Evolutionary conservation across 2,113 vertebrate species (phyloP).

Genomic region (Cynoglossus semilaevis): DNA sequence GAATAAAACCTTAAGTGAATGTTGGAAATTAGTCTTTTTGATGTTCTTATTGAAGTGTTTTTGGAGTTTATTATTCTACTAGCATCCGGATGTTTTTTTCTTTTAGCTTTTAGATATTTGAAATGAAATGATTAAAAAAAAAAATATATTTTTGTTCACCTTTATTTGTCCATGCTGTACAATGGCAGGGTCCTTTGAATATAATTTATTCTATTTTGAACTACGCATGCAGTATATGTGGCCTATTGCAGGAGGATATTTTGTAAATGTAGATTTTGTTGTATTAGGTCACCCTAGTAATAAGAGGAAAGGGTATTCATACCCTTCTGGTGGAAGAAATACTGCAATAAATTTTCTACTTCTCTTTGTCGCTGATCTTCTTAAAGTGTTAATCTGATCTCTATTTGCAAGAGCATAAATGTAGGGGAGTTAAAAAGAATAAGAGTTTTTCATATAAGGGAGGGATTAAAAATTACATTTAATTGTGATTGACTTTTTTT

Average conservation of each 20-base stretch:
- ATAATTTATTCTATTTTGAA: constrained; percentile 97
- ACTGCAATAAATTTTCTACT: constrained; percentile 99
- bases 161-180: constrained; percentile 91
- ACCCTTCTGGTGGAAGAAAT: constrained; percentile 97
- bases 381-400: constrained; percentile 68
- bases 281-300: constrained; percentile 98
- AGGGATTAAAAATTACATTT: too few species aligned
- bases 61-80: constrained; percentile 96
- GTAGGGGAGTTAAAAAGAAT: too few species aligned
- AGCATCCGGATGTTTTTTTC: constrained; percentile 92
- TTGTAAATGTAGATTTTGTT: constrained; percentile 99
- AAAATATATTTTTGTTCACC: constrained; percentile 80
- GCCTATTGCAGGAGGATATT: constrained; percentile 95
- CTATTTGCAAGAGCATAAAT: constrained; percentile 41
- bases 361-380: constrained; percentile 99
- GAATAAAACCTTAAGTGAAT: constrained; percentile 98
- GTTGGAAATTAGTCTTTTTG: constrained; percentile 99
- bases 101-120: constrained; percentile 97
- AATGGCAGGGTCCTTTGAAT: constrained; percentile 89
- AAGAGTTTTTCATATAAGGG: too few species aligned
- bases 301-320: constrained; percentile 93
- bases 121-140: constrained; percentile 69
- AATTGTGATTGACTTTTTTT: too few species aligned
- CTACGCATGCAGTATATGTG: constrained; percentile 99
- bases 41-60: constrained; percentile 99